These are phyloP conservation scores for Eufriesea mexicana DNA, from an alignment of 1,140 invertebrate species.

Conservation along the genomic window DNA sequence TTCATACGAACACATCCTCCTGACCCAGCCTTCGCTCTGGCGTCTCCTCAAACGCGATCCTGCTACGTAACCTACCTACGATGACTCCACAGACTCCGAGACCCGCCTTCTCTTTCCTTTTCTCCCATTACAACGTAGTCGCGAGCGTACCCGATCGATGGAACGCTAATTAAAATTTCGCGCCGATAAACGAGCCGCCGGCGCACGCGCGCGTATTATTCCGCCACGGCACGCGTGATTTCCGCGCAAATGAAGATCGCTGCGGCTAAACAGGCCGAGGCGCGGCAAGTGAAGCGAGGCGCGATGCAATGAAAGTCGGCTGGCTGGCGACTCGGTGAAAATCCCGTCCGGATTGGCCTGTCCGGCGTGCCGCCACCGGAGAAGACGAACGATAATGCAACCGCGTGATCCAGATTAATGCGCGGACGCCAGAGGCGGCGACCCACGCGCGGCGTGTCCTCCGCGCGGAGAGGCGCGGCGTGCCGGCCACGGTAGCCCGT, in stretches of 20 bases:
- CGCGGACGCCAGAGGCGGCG: conserved; percentile 47
- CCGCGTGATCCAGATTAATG: conserved; percentile 80
- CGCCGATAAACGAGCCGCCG: no score
- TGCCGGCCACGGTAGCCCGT: conserved; percentile 32
- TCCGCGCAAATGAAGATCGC: neutral
- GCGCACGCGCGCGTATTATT: no score
- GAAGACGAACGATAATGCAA: conserved; percentile 63
- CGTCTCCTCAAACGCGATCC: no score
- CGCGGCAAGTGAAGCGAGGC: neutral
- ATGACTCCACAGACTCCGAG: no score
- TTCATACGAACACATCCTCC: no score
- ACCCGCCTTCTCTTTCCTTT: no score
- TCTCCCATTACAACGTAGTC: no score
- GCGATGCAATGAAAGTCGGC: neutral
- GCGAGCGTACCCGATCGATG: no score
- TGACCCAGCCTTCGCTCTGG: no score
- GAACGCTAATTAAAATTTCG: no score
- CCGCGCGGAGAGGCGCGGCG: conserved; percentile 18
- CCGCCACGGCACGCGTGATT: neutral
- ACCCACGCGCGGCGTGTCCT: conserved; percentile 66
- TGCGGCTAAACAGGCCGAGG: neutral
- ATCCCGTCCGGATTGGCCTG: neutral
- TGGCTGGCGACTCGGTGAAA: neutral
- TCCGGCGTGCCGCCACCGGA: neutral
- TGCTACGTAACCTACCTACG: no score